phyloP scores from a whole-genome alignment of 2,797 vertebrate genomes.

The Lagorchestes hirsutus region DNA sequence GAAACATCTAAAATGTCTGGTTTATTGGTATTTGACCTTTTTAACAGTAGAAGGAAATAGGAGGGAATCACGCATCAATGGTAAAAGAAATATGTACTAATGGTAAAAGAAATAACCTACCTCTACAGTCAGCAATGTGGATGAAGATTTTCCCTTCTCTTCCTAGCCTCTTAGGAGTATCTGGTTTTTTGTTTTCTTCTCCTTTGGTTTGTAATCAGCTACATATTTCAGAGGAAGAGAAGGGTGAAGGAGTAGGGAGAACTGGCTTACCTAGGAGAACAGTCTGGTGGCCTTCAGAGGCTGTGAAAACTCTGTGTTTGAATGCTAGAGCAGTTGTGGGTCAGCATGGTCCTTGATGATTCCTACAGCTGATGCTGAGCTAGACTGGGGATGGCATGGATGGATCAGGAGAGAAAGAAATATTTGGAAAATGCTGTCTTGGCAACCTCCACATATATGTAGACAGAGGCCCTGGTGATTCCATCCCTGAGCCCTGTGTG shows the following conservation, averaged over 20 bases:
- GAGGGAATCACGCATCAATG: neutral
- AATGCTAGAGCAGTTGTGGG: neutral
- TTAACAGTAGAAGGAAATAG: neutral
- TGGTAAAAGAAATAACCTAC: neutral
- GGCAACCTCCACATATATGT: neutral
- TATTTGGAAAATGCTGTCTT: neutral
- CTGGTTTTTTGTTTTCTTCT: neutral
- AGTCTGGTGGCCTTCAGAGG: neutral
- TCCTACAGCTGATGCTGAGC: neutral
- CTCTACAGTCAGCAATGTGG: neutral
- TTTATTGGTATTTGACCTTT: neutral
- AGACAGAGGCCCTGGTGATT: neutral
- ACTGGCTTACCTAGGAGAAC: neutral
- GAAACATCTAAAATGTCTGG: neutral
- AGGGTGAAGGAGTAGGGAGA: neutral
- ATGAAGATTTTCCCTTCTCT: neutral
- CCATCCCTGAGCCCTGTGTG: neutral
- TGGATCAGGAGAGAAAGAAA: neutral
- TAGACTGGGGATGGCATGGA: neutral
- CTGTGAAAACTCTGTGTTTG: neutral
- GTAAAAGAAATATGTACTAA: neutral
- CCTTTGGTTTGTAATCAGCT: neutral
- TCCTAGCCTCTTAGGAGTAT: neutral
- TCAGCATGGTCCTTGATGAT: neutral
- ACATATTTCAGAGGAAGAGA: neutral